These are phyloP conservation scores for Ctenopoma kingsleyae DNA, from an alignment of 2,797 vertebrate genomes.

Conservation along the genomic window DNA sequence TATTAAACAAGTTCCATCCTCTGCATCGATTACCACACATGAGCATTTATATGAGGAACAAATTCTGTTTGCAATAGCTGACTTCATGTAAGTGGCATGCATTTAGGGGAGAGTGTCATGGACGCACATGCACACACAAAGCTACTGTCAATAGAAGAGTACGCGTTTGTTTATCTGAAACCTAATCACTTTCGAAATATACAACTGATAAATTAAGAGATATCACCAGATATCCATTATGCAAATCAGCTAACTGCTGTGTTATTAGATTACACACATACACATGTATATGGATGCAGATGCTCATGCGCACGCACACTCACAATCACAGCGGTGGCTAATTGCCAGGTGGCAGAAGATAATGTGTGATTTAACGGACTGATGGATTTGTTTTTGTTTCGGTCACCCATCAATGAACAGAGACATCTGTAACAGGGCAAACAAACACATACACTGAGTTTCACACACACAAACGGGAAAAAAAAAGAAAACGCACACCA, in stretches of 20 bases:
- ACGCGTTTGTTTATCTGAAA: constrained; percentile 33
- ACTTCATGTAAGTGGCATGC: constrained; percentile 35
- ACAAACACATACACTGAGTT: constrained; percentile 37
- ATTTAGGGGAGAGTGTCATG: constrained; percentile 60
- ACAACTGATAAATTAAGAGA: constrained; percentile 74
- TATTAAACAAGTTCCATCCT: constrained; percentile 68
- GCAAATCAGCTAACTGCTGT: constrained; percentile 63
- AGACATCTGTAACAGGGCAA: constrained; percentile 76
- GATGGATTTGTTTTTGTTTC: constrained; percentile 83
- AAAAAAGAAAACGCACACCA: constrained; percentile 22
- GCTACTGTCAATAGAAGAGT: background rate
- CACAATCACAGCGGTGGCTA: constrained; percentile 72
- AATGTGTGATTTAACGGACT: constrained; percentile 84
- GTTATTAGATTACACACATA: constrained; percentile 71
- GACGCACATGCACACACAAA: constrained; percentile 3
- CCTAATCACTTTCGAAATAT: constrained; percentile 53
- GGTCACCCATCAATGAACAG: constrained; percentile 78
- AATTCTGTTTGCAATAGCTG: constrained; percentile 46
- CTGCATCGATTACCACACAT: constrained; percentile 57
- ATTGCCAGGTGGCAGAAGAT: constrained; percentile 84
- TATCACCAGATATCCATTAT: constrained; percentile 69
- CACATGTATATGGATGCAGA: constrained; percentile 31
- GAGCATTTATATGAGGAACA: constrained; percentile 28
- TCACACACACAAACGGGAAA: constrained; percentile 7
- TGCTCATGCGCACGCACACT: background rate